Evolutionary conservation across 2,888 invertebrate species (phyloP), one percentile per base, ranked within the genome.

Genomic region (Noctua pronuba): DNA sequence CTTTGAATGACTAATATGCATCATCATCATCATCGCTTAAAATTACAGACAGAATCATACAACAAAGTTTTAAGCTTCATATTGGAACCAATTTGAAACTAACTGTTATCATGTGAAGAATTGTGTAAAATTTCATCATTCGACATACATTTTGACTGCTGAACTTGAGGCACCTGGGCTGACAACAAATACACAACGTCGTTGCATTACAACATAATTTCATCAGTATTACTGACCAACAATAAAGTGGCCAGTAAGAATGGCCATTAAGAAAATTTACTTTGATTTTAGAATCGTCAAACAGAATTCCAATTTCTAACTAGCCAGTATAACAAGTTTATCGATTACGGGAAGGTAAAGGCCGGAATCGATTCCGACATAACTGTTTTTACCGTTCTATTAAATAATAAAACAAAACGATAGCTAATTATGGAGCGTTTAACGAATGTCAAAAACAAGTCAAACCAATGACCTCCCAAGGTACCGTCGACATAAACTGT

Each of bases 301-400:
- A 60, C 73, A 73, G 58, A 77, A 68, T 80, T 68, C 24, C 0
- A 68, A 41, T 52, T 80, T 77, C 49, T n/a, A 73, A 71, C 60
- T 73, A 58, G 65, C 65, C 65, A 41, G 60, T 83, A 31, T 69
- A 73, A 64, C 49, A 65, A 73, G 65, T 76, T 76, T 60, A 80
- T 84, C 80, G 80, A 84, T 83, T 73, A 75, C 44, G 24, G 44
- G 68, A 46, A 60, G 58, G n/a, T 68, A 67, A 55, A 83, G 67
- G 79, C 66, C 46, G 31, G 44, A 70, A 80, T 80, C 55, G 68
- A 79, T 75, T 52, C 35, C 16, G 6, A 83, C 35, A 31, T 73
- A 38, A 60, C 38, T 52, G 65, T 69, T 21, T 35, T n/a, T 68
- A 75, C 64, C 38, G 52, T 60, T 75, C 21, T 16, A 62, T 46